phyloP scores from a whole-genome alignment of 1,140 invertebrate genomes.

The Diprion similis region DNA sequence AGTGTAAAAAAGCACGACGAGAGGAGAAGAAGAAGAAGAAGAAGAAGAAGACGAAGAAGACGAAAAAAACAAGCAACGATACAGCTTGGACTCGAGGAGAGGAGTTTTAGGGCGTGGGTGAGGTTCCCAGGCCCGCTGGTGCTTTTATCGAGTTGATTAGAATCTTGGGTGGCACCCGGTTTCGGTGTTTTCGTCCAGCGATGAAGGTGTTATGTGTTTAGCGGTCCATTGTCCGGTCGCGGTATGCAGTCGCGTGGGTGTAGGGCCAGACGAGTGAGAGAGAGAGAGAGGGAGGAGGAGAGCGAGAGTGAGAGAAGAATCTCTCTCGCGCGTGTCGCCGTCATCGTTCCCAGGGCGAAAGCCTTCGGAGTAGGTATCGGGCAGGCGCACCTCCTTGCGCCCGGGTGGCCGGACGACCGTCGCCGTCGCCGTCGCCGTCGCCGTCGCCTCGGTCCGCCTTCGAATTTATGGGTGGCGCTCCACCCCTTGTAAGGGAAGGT shows the following conservation, averaged over 20 bases:
- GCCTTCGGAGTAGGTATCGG: no score
- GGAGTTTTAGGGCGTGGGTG: constrained; percentile 6
- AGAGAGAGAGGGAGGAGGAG: neutral
- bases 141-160: constrained; percentile 16
- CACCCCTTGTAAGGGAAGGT: constrained; percentile 43
- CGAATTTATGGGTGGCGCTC: constrained; percentile 61
- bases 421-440: neutral
- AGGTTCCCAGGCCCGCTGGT: neutral
- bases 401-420: no score
- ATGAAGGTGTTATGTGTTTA: constrained; percentile 53
- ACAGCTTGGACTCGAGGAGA: neutral
- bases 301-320: constrained; percentile 31
- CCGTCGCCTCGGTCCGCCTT: constrained; percentile 33
- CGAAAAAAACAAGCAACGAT: neutral
- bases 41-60: no score
- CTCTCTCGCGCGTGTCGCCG: constrained; percentile 50
- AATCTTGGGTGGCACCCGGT: constrained; percentile 23
- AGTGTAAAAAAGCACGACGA: no score
- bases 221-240: constrained; percentile 32
- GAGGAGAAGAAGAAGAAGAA: no score
- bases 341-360: constrained; percentile 20
- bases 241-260: neutral
- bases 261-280: neutral
- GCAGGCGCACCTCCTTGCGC: no score
- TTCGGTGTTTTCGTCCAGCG: constrained; percentile 32